A percentile compares a stretch with the other conserved stretches of the same genome.
phyloP scores from a whole-genome alignment of 1,140 invertebrate species.

The Drosophila tropicalis region DNA sequence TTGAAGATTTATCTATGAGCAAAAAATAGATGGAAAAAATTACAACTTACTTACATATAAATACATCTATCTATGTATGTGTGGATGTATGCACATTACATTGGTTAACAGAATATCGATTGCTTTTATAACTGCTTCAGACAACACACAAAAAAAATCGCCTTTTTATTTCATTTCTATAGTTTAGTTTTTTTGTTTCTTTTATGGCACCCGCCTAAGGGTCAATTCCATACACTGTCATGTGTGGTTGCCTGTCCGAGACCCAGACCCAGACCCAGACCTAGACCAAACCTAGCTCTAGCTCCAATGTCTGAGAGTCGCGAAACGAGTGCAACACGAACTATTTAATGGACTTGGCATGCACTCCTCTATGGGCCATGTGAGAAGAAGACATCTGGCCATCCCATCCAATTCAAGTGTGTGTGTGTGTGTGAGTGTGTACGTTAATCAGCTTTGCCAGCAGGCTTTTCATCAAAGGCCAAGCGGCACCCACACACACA shows the following conservation, averaged over 20 bases:
- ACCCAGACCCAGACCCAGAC: conserved; percentile 10
- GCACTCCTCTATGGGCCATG: conserved; percentile 54
- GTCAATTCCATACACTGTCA: conserved; percentile 65
- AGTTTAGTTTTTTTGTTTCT: conserved; percentile 30
- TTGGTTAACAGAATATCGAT: not conserved
- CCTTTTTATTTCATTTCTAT: conserved; percentile 3
- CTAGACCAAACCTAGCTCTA: not conserved
- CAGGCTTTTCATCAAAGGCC: conserved; percentile 72
- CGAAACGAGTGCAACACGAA: conserved; percentile 79
- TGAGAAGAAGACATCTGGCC: conserved; percentile 73
- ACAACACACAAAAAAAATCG: not conserved
- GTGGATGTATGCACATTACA: not conserved
- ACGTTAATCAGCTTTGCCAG: conserved; percentile 75
- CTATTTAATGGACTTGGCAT: conserved; percentile 76
- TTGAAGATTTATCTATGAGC: no score
- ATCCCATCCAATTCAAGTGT: conserved; percentile 34
- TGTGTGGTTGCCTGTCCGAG: conserved; percentile 61
- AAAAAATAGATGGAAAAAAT: not conserved
- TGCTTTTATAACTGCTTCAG: not conserved
- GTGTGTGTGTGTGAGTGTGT: conserved; percentile 41
- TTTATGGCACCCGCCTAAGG: conserved; percentile 57
- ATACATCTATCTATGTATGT: not conserved
- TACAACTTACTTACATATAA: not conserved
- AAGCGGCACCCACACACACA: conserved; percentile 56
- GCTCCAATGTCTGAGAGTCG: conserved; percentile 26